A percentile compares a stretch with the other conserved stretches of the same genome.
These are phyloP conservation scores for Sula dactylatra DNA, from an alignment of 2,113 vertebrate genomes.

Conservation along the genomic window DNA sequence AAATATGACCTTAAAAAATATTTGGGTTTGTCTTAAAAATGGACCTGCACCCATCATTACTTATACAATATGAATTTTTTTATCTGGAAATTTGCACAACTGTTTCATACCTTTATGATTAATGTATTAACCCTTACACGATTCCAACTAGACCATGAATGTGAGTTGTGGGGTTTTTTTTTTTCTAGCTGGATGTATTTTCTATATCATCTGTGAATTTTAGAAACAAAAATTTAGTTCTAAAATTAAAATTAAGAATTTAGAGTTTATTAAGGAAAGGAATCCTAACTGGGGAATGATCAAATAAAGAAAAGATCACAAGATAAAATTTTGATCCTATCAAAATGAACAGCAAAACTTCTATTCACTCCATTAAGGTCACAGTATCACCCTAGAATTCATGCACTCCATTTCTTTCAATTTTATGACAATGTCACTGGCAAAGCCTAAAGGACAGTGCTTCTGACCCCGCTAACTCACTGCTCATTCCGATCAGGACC, in stretches of 20 bases:
- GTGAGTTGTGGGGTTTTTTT: neutral
- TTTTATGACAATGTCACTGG: neutral
- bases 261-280: neutral
- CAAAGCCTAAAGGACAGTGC: neutral
- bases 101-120: neutral
- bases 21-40: neutral
- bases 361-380: too few species aligned
- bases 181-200: neutral
- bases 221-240: neutral
- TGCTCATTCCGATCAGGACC: neutral
- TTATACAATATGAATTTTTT: neutral
- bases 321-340: neutral
- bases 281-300: neutral
- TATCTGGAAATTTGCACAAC: neutral
- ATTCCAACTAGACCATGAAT: neutral
- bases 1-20: neutral
- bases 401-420: neutral
- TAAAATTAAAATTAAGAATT: neutral
- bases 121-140: neutral
- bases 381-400: neutral
- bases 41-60: neutral
- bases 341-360: neutral
- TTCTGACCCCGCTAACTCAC: neutral
- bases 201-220: neutral
- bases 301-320: neutral